A percentile compares a stretch with the other conserved stretches of the same genome.
These are phyloP conservation scores for Hetaerina americana DNA, from an alignment of 1,140 invertebrate genomes.

Conservation along the genomic window DNA sequence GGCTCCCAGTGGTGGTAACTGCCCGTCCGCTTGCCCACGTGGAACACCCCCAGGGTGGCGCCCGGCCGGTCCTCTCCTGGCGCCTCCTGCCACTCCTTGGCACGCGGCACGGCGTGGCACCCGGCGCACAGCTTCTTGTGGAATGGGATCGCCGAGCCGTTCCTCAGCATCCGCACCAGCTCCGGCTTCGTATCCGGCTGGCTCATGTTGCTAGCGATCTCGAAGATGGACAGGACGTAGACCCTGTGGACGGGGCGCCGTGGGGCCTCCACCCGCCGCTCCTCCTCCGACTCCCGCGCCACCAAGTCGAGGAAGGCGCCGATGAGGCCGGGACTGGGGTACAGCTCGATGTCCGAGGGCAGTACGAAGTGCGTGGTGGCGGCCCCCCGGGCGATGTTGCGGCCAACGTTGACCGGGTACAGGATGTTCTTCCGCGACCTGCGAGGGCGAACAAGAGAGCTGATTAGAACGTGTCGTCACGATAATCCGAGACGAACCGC, in stretches of 20 bases:
- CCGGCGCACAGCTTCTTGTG: conserved; percentile 79
- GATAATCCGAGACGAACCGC: too few species aligned
- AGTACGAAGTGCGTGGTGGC: conserved; percentile 72
- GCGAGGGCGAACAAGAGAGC: too few species aligned
- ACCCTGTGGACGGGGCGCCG: conserved; percentile 35
- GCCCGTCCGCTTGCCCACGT: conserved; percentile 66
- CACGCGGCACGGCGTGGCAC: conserved; percentile 77
- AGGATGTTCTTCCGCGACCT: conserved; percentile 64
- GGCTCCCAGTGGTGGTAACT: conserved; percentile 79
- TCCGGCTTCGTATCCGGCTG: conserved; percentile 62
- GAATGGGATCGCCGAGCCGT: conserved; percentile 72
- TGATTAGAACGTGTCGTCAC: too few species aligned
- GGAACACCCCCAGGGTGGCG: conserved; percentile 62
- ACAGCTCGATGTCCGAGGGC: conserved; percentile 77
- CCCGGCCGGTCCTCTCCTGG: conserved; percentile 50
- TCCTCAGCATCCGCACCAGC: conserved; percentile 57
- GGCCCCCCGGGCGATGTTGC: conserved; percentile 70
- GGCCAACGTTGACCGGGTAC: conserved; percentile 77
- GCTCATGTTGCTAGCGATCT: conserved; percentile 54
- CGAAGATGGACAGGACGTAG: conserved; percentile 70
- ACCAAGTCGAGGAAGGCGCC: conserved; percentile 70
- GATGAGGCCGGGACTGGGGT: conserved; percentile 66
- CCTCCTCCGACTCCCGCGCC: conserved; percentile 46
- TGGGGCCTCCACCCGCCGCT: conserved; percentile 32
- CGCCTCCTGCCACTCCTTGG: conserved; percentile 54